Base-by-base conservation (phyloP, 1,140 invertebrate genomes). In the Aricia agestis region DNA sequence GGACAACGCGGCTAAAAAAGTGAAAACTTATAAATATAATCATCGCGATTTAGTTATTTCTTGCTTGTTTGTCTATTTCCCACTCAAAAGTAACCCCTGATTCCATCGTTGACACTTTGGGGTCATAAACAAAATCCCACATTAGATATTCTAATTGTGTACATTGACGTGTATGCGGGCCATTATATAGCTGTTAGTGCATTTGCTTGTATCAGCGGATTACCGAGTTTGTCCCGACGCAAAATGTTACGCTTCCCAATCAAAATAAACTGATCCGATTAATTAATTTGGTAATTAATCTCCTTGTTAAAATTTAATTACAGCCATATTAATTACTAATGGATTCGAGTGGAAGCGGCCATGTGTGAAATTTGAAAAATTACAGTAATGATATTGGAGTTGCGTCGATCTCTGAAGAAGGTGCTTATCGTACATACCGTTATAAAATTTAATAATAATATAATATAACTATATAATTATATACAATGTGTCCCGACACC, bases 201-300 rank as follows among this genome's bases (percentile, higher is more conserved):
- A 72, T 75, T 71, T 70, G 69, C 67, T 68, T 67, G 70, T 75
- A 75, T 75, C 69, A 75, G 52, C 17, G 71, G 70, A 77, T 77
- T 74, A 76, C 74, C 72, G 71, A 70, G 69, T 70, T 74, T 74
- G 71, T 74, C 57, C 63, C 42, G 68, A 68, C 57, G 68, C 69
- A 63, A 65, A 25, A 25, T 25, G 25, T 71, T 58, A 72, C 45
- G 65, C 11, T 19, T 31, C 18, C 59, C 59, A 63, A 63, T 63
- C 19, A 70, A 67, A 73, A 68, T 68, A 52, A 68, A 68, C 70
- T 57, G 66, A 72, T 42, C 45, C 11, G 45, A 9, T 52, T 15
- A 52, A 52, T 13, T 52, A 52, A 52, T 52, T 52, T 52, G 45
- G 45, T 52, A 52, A 52, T 52, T 52, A 52, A 52, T 52, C 18